Evolutionary conservation across 2,113 vertebrate species (phyloP).

Genomic region (Rynchops niger): DNA sequence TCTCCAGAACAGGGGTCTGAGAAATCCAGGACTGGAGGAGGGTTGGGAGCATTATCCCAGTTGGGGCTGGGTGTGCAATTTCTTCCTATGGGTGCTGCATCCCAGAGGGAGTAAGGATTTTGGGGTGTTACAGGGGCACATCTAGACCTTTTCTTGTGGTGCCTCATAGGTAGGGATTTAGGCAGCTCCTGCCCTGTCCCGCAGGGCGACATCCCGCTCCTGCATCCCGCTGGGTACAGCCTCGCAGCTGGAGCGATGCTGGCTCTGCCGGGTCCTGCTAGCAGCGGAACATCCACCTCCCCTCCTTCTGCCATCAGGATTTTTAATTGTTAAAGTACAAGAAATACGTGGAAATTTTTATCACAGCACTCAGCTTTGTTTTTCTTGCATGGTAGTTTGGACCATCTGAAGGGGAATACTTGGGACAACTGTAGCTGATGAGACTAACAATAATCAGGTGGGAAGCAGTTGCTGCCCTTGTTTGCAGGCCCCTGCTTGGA

Average conservation of each 20-base stretch:
- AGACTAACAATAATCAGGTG: not conserved
- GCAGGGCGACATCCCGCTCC: not conserved
- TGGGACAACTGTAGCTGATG: not conserved
- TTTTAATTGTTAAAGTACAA: not conserved
- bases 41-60: not conserved
- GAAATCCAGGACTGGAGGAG: not conserved
- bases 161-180: not conserved
- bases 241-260: not conserved
- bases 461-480: not conserved
- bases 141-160: not conserved
- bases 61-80: not conserved
- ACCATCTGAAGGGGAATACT: not conserved
- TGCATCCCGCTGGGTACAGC: not conserved
- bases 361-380: not conserved
- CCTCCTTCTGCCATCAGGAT: not conserved
- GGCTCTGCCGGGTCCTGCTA: not conserved
- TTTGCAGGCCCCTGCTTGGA: not conserved
- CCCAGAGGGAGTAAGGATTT: not conserved
- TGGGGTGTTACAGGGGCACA: not conserved
- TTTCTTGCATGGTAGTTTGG: not conserved
- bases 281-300: not conserved
- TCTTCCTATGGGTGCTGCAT: not conserved
- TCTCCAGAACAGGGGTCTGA: not conserved
- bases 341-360: not conserved
- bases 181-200: not conserved